A percentile compares a stretch with the other conserved stretches of the same genome.
phyloP scores from a whole-genome alignment of 1,140 invertebrate genomes.

The Sycophila sp. region DNA sequence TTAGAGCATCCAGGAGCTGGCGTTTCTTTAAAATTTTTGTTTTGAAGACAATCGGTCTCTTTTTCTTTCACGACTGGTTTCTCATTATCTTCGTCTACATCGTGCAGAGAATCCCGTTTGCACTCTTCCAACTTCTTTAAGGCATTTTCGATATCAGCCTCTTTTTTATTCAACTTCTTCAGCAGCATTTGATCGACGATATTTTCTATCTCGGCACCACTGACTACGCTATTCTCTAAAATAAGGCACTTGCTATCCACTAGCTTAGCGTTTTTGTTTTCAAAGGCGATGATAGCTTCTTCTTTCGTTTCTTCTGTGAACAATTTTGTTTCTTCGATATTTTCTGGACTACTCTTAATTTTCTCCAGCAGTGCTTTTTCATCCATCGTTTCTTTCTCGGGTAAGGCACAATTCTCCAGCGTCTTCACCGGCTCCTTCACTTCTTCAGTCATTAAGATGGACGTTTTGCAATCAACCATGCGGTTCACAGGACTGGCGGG shows the following conservation, averaged over 20 bases:
- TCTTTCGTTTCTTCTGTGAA: neutral
- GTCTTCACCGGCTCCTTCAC: neutral
- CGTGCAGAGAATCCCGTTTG: constrained; percentile 8
- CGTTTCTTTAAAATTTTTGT: constrained; percentile 32
- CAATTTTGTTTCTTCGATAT: neutral
- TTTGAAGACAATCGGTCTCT: constrained; percentile 29
- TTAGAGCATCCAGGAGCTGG: constrained; percentile 23
- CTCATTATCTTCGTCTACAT: neutral
- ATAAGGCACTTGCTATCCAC: constrained; percentile 16
- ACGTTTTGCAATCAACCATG: constrained; percentile 12
- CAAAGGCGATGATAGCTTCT: neutral
- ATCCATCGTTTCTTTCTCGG: neutral
- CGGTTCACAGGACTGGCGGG: neutral
- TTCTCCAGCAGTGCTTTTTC: neutral
- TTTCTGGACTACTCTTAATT: too few species aligned
- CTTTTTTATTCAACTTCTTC: constrained; percentile 23
- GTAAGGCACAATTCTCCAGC: neutral
- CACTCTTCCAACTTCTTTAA: constrained; percentile 27
- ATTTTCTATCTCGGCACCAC: neutral
- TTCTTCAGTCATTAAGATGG: neutral
- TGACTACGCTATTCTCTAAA: neutral
- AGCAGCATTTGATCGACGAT: neutral
- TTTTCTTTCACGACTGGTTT: neutral
- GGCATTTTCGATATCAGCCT: constrained; percentile 15
- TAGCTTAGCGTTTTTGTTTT: constrained; percentile 11